Evolutionary conservation across 2,113 vertebrate species (phyloP).

Genomic region (Dissostichus mawsoni): DNA sequence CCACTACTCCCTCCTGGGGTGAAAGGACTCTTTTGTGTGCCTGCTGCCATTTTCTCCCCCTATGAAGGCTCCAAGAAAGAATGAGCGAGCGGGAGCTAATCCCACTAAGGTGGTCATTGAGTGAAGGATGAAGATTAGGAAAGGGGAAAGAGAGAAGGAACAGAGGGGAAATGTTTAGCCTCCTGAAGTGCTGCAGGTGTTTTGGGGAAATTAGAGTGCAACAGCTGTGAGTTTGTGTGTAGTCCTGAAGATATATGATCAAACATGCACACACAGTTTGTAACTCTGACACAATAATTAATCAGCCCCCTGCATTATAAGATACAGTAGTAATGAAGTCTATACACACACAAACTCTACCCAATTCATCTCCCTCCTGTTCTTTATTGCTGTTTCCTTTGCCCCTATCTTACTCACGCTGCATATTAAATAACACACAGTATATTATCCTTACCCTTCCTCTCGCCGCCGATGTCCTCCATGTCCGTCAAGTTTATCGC

Average conservation of each 20-base stretch:
- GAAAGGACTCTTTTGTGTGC: conserved; percentile 67
- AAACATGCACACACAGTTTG: conserved; percentile 38
- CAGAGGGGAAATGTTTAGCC: not conserved
- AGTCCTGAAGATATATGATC: conserved; percentile 37
- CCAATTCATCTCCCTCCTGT: not conserved
- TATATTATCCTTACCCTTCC: not conserved
- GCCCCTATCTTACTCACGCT: not conserved
- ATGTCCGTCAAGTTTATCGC: conserved; percentile 28
- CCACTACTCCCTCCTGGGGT: conserved; percentile 40
- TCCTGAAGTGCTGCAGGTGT: conserved; percentile 53
- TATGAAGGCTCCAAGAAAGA: conserved; percentile 20
- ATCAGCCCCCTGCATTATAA: conserved; percentile 15
- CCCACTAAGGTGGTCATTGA: conserved; percentile 16
- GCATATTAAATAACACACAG: conserved; percentile 1
- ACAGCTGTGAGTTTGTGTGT: conserved; percentile 54
- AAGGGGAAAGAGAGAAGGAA: not conserved
- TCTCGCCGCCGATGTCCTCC: not conserved
- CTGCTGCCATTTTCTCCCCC: not conserved
- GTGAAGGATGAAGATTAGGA: conserved; percentile 4
- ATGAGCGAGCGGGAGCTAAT: conserved; percentile 23
- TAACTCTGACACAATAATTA: conserved; percentile 12
- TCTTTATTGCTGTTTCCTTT: conserved; percentile 31
- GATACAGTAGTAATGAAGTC: not conserved
- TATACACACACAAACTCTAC: not conserved
- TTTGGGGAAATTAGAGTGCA: conserved; percentile 32